Evolutionary conservation across 2,888 invertebrate genomes (phyloP), one percentile per base, ranked within the genome.

Genomic region (Amblyteles armatorius): DNA sequence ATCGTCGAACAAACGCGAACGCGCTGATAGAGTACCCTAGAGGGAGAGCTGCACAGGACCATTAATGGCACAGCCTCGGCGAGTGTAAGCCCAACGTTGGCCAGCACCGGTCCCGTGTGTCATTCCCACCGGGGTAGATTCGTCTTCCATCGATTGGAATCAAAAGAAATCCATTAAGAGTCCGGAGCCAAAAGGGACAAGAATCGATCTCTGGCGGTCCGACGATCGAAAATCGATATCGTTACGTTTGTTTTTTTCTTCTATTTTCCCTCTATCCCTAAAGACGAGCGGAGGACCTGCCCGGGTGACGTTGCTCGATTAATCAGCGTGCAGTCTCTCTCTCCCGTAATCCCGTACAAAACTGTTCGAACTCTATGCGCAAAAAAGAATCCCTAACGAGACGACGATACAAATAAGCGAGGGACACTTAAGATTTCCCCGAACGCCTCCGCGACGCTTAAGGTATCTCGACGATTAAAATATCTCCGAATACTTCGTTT

Each of bases 341-440:
- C 5, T 16, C n/a, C n/a, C 9, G 16, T 50, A 60, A 60, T 9
- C 7, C 48, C 13, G 33, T 33, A 40, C 57, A 57, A 57, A 67
- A 69, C 69, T 19, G 50, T 36, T 16, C 57, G 16, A 33, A 9
- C 48, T 11, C 19, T 13, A 13, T 13, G 22, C 11, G 48, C 19
- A 29, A 26, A 36, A 73, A 72, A 79, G 29, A 44, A 73, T 73
- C 67, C 78, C 76, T 74, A 76, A 76, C 63, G 69, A 68, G 19
- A 52, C n/a, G n/a, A 29, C 52, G 79, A 80, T 83, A 79, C 63
- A 79, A 65, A 79, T 83, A 63, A 50, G 71, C 4, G 36, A 19
- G 57, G 16, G 33, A 29, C 4, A 16, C 29, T 63, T 16, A 63
- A 16, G 2, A 63, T 29, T 16, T 63, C 63, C 3, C 33, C 63